phyloP scores from a whole-genome alignment of 1,140 invertebrate species.

The Lordiphosa collinella region DNA sequence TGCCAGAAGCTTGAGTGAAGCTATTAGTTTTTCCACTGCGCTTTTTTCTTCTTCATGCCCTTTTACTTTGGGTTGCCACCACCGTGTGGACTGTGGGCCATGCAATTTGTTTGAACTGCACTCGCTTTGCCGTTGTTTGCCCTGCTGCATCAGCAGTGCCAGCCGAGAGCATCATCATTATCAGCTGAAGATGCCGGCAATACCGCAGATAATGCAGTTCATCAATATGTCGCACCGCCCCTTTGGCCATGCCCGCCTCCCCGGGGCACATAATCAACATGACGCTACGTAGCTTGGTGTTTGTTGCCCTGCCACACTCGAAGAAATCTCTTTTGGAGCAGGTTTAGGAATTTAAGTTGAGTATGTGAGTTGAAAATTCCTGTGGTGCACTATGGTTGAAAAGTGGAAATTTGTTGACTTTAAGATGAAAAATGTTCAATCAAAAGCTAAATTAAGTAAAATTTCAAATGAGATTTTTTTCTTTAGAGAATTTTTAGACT shows the following conservation, averaged over 20 bases:
- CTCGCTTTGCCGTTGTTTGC: conserved; percentile 49
- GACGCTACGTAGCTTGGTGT: conserved; percentile 24
- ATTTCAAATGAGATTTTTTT: too few species aligned
- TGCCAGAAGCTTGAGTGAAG: conserved; percentile 54
- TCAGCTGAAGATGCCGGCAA: conserved; percentile 50
- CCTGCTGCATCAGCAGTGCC: conserved; percentile 44
- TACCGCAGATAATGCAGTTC: conserved; percentile 54
- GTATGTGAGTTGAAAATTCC: background rate
- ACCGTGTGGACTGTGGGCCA: conserved; percentile 12
- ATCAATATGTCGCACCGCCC: conserved; percentile 44
- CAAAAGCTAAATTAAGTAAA: too few species aligned
- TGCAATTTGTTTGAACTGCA: conserved; percentile 53
- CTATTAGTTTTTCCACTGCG: conserved; percentile 49
- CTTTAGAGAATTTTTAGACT: too few species aligned
- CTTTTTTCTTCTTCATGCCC: conserved; percentile 22
- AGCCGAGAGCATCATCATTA: conserved; percentile 22
- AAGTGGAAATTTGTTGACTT: too few species aligned
- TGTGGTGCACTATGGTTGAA: too few species aligned
- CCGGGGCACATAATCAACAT: conserved; percentile 43
- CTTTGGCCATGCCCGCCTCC: background rate
- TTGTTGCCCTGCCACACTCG: conserved; percentile 25
- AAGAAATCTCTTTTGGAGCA: conserved; percentile 14
- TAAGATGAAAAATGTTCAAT: too few species aligned
- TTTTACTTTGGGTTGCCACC: conserved; percentile 15
- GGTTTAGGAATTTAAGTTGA: conserved; percentile 9